phyloP scores from a whole-genome alignment of 2,113 vertebrate genomes.

The Halichoerus grypus region DNA sequence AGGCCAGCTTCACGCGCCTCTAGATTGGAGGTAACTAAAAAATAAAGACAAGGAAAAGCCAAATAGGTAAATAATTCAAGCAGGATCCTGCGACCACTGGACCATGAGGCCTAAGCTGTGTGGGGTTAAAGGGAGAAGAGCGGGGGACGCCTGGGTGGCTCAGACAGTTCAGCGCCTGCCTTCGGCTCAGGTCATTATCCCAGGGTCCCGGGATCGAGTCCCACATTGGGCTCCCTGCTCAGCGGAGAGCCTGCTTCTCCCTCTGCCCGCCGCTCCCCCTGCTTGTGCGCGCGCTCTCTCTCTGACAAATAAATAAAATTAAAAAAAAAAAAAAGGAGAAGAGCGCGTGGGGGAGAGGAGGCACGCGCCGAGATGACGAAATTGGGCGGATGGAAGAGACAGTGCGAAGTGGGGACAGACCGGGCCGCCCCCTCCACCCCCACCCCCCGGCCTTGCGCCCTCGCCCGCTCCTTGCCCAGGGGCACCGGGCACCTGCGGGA shows the following conservation, averaged over 20 bases:
- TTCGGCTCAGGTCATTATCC: not conserved
- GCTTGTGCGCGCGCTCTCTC: not conserved
- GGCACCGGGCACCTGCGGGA: constrained; percentile 50
- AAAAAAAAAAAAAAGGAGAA: not conserved
- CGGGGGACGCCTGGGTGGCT: not conserved
- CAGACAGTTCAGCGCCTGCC: not conserved
- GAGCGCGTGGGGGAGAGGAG: not conserved
- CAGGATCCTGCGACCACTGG: not conserved
- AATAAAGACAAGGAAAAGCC: not conserved
- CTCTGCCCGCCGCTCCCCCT: not conserved
- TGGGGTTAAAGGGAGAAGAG: not conserved
- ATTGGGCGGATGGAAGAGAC: not conserved
- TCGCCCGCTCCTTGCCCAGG: not conserved
- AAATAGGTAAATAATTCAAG: not conserved
- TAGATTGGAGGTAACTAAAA: not conserved
- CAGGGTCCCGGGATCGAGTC: not conserved
- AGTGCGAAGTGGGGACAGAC: not conserved
- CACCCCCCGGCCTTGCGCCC: not conserved
- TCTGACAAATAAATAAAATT: not conserved
- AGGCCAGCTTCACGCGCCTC: not conserved
- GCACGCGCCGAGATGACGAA: not conserved
- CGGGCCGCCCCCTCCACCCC: not conserved
- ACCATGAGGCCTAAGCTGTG: not conserved
- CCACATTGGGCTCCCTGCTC: not conserved
- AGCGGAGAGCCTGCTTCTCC: not conserved